Percentiles rank a stretch among this genome's conserved stretches.
Conservation (phyloP, 53 echinoderm and acorn worm genomes). For the Pentamera pediparva region DNA sequence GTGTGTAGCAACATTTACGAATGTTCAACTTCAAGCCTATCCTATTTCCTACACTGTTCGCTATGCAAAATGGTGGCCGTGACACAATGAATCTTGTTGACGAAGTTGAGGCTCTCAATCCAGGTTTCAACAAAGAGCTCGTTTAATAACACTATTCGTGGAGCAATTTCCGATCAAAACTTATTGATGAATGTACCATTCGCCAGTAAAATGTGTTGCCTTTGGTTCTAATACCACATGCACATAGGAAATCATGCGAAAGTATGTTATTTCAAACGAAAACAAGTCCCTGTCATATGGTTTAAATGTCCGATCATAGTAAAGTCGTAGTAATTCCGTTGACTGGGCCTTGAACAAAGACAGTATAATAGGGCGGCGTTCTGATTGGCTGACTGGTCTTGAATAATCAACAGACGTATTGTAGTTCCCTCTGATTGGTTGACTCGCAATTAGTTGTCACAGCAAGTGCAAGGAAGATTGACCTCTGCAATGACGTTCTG, state of each 20-base stretch:
- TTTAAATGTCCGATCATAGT: conserved; percentile 49
- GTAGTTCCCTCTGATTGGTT: conserved; percentile 66
- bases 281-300: conserved; percentile 37
- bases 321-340: conserved; percentile 96
- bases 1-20: too few species aligned
- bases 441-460: conserved; percentile 62
- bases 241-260: not conserved
- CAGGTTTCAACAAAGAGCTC: not conserved
- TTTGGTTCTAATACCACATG: not conserved
- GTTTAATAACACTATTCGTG: not conserved
- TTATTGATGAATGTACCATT: not conserved
- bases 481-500: not conserved
- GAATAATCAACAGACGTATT: conserved; percentile 45
- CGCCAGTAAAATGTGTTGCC: not conserved
- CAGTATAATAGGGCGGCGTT: conserved; percentile 56
- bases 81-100: conserved; percentile 27
- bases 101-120: conserved; percentile 15
- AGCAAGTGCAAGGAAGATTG: conserved; percentile 48
- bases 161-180: not conserved
- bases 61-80: conserved; percentile 25
- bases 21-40: too few species aligned
- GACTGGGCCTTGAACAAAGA: conserved; percentile 96
- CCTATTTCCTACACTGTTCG: conserved; percentile 28
- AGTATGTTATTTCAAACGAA: conserved; percentile 41
- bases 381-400: conserved; percentile 60